Evolutionary conservation across 2,113 vertebrate species (phyloP).

Genomic region (Ploceus nigricollis): DNA sequence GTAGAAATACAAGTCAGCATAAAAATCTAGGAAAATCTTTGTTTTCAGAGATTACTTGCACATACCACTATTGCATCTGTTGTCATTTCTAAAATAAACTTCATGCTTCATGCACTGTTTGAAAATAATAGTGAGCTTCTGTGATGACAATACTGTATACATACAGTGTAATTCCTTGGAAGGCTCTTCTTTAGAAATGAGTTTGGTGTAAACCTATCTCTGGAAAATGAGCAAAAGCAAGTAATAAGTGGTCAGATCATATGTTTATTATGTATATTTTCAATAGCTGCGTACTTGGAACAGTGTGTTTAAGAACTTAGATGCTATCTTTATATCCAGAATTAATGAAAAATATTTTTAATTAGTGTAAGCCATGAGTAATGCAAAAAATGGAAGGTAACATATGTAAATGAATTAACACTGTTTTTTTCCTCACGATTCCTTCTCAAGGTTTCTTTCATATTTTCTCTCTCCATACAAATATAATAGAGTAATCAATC

Average conservation of each 20-base stretch:
- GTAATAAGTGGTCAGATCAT: neutral
- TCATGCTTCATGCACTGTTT: neutral
- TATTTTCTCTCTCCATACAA: neutral
- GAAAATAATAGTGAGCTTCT: neutral
- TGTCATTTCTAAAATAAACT: neutral
- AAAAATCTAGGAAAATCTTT: neutral
- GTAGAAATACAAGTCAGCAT: neutral
- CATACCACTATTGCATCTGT: neutral
- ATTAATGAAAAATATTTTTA: neutral
- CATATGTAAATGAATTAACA: neutral
- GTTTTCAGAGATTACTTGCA: neutral
- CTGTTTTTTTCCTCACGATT: neutral
- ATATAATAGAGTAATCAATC: slow-evolving; percentile 61
- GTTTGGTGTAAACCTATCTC: neutral
- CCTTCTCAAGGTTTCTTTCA: neutral
- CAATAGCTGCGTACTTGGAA: neutral
- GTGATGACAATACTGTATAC: neutral
- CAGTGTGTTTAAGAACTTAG: neutral
- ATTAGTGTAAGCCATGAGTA: neutral
- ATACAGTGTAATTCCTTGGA: neutral
- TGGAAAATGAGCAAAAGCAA: neutral
- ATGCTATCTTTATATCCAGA: neutral
- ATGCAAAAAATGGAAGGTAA: neutral
- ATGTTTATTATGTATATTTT: neutral
- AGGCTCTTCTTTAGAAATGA: neutral